Evolutionary conservation across 2,113 vertebrate genomes (phyloP).

Genomic region (Haliaeetus leucogaster): DNA sequence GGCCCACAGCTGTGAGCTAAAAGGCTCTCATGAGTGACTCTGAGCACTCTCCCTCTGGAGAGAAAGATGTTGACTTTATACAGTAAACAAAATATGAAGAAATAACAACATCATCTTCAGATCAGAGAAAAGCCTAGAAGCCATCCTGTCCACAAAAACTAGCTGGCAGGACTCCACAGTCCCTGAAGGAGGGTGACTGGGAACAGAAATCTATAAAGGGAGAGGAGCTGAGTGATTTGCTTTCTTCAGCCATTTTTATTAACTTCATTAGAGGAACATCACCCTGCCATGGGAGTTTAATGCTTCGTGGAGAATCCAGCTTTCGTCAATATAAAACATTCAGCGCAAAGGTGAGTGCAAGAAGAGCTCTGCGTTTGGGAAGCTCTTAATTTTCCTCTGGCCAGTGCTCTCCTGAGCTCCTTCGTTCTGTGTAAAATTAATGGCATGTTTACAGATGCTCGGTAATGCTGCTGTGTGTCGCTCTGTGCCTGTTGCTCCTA

Average conservation of each 20-base stretch:
- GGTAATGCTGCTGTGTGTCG: background rate
- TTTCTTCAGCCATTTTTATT: slow-evolving; percentile 29
- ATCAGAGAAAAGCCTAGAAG: slow-evolving; percentile 41
- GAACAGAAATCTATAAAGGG: slow-evolving; percentile 26
- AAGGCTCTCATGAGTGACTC: background rate
- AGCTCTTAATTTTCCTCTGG: background rate
- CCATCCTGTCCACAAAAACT: slow-evolving; percentile 18
- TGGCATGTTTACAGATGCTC: background rate
- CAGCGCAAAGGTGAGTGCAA: background rate
- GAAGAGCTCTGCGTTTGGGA: background rate
- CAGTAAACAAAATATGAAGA: slow-evolving; percentile 56
- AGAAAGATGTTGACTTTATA: slow-evolving; percentile 29
- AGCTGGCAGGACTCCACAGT: background rate
- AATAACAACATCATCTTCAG: slow-evolving; percentile 37
- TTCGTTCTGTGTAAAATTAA: background rate
- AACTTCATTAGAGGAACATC: background rate
- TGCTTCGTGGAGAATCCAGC: background rate
- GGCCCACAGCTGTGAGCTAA: background rate
- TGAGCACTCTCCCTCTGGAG: slow-evolving; percentile 27
- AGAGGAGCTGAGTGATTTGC: background rate
- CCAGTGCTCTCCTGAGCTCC: background rate
- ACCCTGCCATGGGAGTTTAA: background rate
- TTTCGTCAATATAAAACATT: background rate
- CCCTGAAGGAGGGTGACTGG: background rate
- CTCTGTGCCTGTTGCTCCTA: background rate